Evolutionary conservation across 2,797 vertebrate species (phyloP).

Genomic region (Arnoldichthys spilopterus): DNA sequence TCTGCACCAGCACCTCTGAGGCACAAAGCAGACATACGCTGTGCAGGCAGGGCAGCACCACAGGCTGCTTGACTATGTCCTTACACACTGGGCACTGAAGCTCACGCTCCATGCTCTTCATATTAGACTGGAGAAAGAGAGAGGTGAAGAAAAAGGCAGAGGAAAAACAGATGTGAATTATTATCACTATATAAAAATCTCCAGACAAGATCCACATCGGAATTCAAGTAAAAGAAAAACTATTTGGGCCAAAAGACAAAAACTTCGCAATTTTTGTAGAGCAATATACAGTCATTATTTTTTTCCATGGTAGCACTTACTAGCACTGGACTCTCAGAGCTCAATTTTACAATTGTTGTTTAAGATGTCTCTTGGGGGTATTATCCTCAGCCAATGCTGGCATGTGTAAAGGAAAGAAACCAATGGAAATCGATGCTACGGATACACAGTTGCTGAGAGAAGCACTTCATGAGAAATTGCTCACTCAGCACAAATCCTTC

Average conservation of each 20-base stretch:
- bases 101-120: constrained; percentile 97
- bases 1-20: constrained; percentile 90
- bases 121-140: constrained; percentile 80
- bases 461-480: background rate
- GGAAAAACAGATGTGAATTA: background rate
- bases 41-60: constrained; percentile 93
- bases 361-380: background rate
- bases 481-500: constrained; percentile 21
- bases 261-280: background rate
- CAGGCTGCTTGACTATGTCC: constrained; percentile 93
- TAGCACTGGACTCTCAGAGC: background rate
- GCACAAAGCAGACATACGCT: constrained; percentile 93
- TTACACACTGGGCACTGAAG: constrained; percentile 92
- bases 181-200: background rate
- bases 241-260: background rate
- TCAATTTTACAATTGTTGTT: background rate
- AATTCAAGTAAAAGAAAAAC: background rate
- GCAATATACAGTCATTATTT: background rate
- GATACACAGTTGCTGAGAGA: background rate
- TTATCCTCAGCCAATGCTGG: background rate
- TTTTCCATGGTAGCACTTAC: background rate
- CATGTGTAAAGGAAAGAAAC: background rate
- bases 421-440: background rate
- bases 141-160: background rate
- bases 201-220: background rate